phyloP scores from a whole-genome alignment of 1,140 invertebrate genomes.

The Zaprionus ornatus region DNA sequence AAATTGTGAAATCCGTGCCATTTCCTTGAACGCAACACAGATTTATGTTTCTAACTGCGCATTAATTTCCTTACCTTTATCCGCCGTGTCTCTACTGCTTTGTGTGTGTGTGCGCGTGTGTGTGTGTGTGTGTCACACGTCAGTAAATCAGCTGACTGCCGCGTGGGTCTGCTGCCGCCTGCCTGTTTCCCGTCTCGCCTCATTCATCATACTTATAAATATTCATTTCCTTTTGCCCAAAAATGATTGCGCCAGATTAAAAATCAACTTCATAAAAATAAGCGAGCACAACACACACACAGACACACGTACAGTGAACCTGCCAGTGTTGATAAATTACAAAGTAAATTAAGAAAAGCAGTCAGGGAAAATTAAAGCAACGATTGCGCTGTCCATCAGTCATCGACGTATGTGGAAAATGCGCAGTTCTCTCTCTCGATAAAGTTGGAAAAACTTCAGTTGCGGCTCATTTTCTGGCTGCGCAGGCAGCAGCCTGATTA shows the following conservation, averaged over 20 bases:
- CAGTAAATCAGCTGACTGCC: constrained; percentile 71
- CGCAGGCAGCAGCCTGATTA: constrained; percentile 61
- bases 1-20: constrained; percentile 72
- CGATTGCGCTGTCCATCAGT: constrained; percentile 33
- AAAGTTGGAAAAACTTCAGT: constrained; percentile 48
- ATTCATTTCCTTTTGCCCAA: constrained; percentile 74
- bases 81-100: constrained; percentile 15
- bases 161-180: constrained; percentile 14
- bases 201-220: constrained; percentile 84
- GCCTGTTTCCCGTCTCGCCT: constrained; percentile 53
- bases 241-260: constrained; percentile 82
- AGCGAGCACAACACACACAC: neutral
- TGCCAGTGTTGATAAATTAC: constrained; percentile 73
- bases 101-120: constrained; percentile 18
- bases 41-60: constrained; percentile 81
- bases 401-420: constrained; percentile 41
- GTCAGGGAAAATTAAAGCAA: neutral
- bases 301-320: constrained; percentile 20
- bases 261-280: constrained; percentile 81
- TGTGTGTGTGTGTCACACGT: constrained; percentile 62
- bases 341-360: constrained; percentile 70
- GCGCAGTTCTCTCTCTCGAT: constrained; percentile 5
- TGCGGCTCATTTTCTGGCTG: constrained; percentile 64
- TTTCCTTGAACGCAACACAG: constrained; percentile 64
- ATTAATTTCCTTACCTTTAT: constrained; percentile 82